Evolutionary conservation across 2,113 vertebrate species (phyloP).

Genomic region (Dryoscopus gambensis): DNA sequence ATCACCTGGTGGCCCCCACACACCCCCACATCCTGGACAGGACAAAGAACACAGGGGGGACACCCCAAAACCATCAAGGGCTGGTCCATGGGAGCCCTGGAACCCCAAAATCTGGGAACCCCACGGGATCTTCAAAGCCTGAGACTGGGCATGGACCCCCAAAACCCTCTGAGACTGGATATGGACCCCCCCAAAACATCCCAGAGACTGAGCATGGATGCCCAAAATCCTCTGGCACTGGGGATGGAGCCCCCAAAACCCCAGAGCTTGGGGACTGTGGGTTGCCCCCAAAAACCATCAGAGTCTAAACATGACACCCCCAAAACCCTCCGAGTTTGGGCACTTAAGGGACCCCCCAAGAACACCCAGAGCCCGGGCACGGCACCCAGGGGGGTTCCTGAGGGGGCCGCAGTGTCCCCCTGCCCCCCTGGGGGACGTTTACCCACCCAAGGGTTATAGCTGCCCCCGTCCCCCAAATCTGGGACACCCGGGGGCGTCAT

Average conservation of each 20-base stretch:
- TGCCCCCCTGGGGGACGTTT: too few relatives aligned
- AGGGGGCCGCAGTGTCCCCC: background rate
- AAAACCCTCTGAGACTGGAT: background rate
- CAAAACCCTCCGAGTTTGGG: background rate
- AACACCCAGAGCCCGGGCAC: accelerated
- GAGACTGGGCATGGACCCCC: background rate
- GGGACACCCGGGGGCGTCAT: background rate
- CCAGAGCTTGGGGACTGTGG: too few relatives aligned
- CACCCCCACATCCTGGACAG: background rate
- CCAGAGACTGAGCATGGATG: background rate
- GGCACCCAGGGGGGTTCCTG: background rate
- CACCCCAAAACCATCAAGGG: background rate
- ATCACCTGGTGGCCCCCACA: background rate
- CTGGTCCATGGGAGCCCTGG: background rate
- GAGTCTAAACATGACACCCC: background rate
- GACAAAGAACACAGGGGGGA: background rate
- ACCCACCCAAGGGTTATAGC: background rate
- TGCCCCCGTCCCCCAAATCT: background rate
- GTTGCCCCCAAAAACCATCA: background rate
- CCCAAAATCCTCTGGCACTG: background rate
- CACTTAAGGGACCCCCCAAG: background rate
- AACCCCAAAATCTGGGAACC: background rate
- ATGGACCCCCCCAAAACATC: background rate
- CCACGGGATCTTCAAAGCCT: background rate
- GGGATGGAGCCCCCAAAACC: too few relatives aligned